A percentile compares a stretch with the other conserved stretches of the same genome.
These are phyloP conservation scores for Drosophila auraria DNA, from an alignment of 1,140 invertebrate genomes.

Conservation along the genomic window DNA sequence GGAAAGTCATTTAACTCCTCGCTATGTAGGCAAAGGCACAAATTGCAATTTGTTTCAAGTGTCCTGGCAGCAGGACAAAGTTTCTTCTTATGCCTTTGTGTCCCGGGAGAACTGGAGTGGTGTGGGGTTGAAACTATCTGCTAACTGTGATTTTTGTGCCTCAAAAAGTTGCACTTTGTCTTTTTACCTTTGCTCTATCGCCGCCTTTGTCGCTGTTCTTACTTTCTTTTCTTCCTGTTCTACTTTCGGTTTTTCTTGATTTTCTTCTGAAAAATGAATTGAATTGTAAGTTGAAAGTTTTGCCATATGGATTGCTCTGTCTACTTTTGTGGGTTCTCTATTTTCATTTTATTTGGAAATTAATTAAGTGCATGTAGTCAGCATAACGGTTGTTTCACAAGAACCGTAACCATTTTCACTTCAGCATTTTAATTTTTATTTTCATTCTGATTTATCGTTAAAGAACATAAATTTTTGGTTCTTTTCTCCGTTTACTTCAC, in stretches of 20 bases:
- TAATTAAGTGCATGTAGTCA: constrained; percentile 64
- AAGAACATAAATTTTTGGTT: constrained; percentile 21
- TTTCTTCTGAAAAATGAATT: constrained; percentile 59
- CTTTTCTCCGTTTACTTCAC: background rate
- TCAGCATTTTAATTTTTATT: constrained; percentile 55
- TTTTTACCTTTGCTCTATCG: constrained; percentile 52
- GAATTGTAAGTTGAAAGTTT: constrained; percentile 67
- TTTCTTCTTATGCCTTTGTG: constrained; percentile 58
- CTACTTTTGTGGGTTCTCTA: constrained; percentile 6
- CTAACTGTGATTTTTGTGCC: constrained; percentile 67
- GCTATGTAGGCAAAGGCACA: constrained; percentile 48
- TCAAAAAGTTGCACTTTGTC: constrained; percentile 77
- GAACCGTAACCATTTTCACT: constrained; percentile 47
- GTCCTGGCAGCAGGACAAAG: constrained; percentile 68
- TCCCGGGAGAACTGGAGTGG: constrained; percentile 1
- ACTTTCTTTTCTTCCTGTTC: constrained; percentile 21
- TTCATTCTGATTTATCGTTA: constrained; percentile 57
- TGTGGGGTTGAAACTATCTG: constrained; percentile 62
- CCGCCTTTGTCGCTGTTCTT: constrained; percentile 21
- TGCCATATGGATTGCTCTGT: constrained; percentile 57
- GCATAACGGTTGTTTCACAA: constrained; percentile 35
- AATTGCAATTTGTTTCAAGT: constrained; percentile 81
- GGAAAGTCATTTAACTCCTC: constrained; percentile 18
- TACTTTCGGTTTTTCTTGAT: constrained; percentile 27
- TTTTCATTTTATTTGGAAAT: constrained; percentile 48